These are phyloP conservation scores for Nasonia giraulti DNA, from an alignment of 1,140 invertebrate species.

Conservation along the genomic window DNA sequence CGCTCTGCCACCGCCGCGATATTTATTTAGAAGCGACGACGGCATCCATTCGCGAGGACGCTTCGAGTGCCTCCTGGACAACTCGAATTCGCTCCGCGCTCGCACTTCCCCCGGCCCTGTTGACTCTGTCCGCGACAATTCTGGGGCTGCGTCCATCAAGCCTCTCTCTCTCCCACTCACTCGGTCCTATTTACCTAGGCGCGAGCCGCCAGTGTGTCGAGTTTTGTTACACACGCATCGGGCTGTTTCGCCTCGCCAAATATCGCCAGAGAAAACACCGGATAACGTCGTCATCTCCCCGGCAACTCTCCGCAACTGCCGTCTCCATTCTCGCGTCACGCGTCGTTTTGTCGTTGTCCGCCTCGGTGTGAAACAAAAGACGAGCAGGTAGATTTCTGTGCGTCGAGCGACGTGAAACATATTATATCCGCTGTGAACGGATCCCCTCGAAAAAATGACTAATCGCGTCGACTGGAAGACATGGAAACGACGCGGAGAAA, in stretches of 20 bases:
- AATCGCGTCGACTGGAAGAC: too few species aligned
- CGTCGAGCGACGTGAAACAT: too few species aligned
- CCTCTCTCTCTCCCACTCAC: not conserved
- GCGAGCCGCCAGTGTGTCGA: not conserved
- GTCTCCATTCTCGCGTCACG: too few species aligned
- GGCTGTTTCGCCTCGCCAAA: slow-evolving; percentile 42
- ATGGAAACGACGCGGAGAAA: too few species aligned
- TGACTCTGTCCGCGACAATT: not conserved
- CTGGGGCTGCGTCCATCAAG: not conserved
- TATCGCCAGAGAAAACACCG: slow-evolving; percentile 41
- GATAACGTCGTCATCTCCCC: not conserved
- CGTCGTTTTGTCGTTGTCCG: too few species aligned
- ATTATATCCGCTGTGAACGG: too few species aligned
- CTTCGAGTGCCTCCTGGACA: slow-evolving; percentile 28
- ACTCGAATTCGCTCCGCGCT: not conserved
- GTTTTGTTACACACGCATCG: slow-evolving; percentile 32
- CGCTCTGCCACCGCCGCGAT: not conserved
- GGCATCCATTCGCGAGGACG: not conserved
- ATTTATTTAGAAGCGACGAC: slow-evolving; percentile 39
- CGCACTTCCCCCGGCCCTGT: not conserved
- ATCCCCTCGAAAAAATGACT: too few species aligned
- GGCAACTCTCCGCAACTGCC: too few species aligned
- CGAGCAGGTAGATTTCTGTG: too few species aligned
- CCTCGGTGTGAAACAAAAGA: too few species aligned
- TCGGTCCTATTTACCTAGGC: not conserved